Conservation (phyloP, 2,888 invertebrate species). For the Drosophila macrothrix region DNA sequence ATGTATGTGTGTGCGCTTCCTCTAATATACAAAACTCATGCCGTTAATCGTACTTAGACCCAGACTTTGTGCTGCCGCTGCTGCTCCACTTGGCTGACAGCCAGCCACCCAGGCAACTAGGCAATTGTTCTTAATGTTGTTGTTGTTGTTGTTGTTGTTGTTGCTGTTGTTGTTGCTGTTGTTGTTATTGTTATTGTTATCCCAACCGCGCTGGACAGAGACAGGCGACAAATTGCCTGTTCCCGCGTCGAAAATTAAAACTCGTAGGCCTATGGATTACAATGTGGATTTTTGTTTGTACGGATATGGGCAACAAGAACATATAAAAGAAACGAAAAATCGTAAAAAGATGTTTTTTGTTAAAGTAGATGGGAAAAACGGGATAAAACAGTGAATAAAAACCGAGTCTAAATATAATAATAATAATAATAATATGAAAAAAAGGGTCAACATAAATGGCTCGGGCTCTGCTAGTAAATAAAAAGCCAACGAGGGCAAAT, state of each 20-base stretch:
- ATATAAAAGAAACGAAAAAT: constrained; percentile 52
- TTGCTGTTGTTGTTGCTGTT: background rate
- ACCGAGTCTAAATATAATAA: constrained; percentile 55
- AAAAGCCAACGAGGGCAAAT: constrained; percentile 42
- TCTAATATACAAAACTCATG: constrained; percentile 70
- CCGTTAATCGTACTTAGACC: constrained; percentile 52
- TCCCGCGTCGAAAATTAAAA: constrained; percentile 79
- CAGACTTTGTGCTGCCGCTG: constrained; percentile 69
- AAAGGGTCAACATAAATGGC: constrained; percentile 16
- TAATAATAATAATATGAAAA: constrained; percentile 25
- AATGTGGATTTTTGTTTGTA: constrained; percentile 19
- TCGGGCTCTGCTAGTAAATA: constrained; percentile 26
- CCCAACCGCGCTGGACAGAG: constrained; percentile 29
- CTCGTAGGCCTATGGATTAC: constrained; percentile 80
- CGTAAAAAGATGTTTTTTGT: constrained; percentile 66
- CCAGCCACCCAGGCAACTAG: constrained; percentile 31
- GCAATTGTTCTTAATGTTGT: constrained; percentile 3
- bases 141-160: background rate
- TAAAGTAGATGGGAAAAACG: constrained; percentile 15
- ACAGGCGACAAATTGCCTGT: constrained; percentile 65
- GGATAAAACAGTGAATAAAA: constrained; percentile 30
- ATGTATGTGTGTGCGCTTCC: constrained; percentile 45
- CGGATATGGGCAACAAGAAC: constrained; percentile 37
- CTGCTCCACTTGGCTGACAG: constrained; percentile 60
- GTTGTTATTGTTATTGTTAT: constrained; percentile 10